Percentiles rank a stretch among this genome's conserved stretches.
Conservation (phyloP, 1,140 invertebrate species). For the Aradophagus sp. region DNA sequence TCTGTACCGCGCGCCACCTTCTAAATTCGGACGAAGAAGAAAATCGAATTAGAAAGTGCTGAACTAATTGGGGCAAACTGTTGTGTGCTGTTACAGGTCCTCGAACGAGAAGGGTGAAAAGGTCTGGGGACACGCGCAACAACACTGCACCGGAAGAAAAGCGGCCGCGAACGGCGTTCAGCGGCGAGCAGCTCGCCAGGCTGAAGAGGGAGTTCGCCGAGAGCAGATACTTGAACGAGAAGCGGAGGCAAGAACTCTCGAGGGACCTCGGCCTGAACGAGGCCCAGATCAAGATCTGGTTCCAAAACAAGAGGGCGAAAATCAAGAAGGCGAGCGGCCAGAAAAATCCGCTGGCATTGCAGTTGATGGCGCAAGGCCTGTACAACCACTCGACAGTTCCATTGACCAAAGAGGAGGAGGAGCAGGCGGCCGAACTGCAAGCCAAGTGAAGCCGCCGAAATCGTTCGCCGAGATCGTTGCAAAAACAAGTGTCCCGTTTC, state of each 20-base stretch:
- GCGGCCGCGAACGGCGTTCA: slow-evolving; percentile 97
- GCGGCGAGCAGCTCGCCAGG: slow-evolving; percentile 92
- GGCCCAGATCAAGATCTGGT: slow-evolving; percentile 99
- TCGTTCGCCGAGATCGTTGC: no score
- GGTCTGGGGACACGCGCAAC: slow-evolving; percentile 70
- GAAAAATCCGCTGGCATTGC: slow-evolving; percentile 91
- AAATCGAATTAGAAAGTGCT: no score
- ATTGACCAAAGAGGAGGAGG: slow-evolving; percentile 88
- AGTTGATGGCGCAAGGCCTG: slow-evolving; percentile 95
- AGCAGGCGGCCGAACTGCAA: slow-evolving; percentile 75
- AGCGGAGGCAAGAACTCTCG: slow-evolving; percentile 81
- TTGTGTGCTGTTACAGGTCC: slow-evolving; percentile 82
- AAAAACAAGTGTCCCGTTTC: no score
- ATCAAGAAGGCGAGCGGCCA: slow-evolving; percentile 96
- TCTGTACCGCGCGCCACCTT: no score
- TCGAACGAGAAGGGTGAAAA: slow-evolving; percentile 88
- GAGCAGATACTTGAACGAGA: slow-evolving; percentile 96
- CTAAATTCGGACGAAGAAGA: no score
- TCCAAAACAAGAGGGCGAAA: slow-evolving; percentile 99
- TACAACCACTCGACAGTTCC: slow-evolving; percentile 94
- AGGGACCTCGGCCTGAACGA: slow-evolving; percentile 84
- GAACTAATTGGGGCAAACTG: no score
- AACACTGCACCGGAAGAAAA: slow-evolving; percentile 86
- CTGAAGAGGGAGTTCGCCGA: slow-evolving; percentile 96
- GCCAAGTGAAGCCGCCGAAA: slow-evolving; percentile 65